Evolutionary conservation across 2,888 invertebrate species (phyloP).

Genomic region (Limnephilus rhombicus): DNA sequence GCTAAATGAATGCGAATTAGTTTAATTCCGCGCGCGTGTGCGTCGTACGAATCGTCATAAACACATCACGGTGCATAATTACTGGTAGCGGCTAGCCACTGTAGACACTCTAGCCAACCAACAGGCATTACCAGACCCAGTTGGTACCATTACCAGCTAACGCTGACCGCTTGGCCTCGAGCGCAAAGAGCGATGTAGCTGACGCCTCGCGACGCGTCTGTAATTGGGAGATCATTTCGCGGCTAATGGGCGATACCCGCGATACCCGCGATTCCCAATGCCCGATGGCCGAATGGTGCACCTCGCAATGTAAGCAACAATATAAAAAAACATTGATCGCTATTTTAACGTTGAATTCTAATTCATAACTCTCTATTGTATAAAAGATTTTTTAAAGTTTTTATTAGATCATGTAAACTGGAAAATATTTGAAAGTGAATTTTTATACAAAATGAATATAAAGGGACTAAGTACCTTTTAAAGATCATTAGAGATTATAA

Average conservation of each 20-base stretch:
- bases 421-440: no score
- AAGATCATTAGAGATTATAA: no score
- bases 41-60: conserved; percentile 17
- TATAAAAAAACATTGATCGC: neutral
- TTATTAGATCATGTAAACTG: no score
- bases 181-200: neutral
- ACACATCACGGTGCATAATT: conserved; percentile 45
- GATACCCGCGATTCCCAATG: neutral
- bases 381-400: no score
- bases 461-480: no score
- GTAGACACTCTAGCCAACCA: neutral
- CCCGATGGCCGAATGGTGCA: neutral
- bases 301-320: neutral
- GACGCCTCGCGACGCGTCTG: conserved; percentile 13
- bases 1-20: conserved; percentile 59
- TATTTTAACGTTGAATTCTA: no score
- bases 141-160: neutral
- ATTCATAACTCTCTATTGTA: no score
- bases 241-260: neutral
- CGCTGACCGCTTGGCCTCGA: neutral
- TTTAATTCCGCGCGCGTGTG: conserved; percentile 50
- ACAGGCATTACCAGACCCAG: neutral
- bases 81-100: neutral
- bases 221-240: conserved; percentile 2
- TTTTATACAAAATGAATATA: no score